Evolutionary conservation across 2,797 vertebrate species (phyloP).

Genomic region (Mionectes olivaceus): DNA sequence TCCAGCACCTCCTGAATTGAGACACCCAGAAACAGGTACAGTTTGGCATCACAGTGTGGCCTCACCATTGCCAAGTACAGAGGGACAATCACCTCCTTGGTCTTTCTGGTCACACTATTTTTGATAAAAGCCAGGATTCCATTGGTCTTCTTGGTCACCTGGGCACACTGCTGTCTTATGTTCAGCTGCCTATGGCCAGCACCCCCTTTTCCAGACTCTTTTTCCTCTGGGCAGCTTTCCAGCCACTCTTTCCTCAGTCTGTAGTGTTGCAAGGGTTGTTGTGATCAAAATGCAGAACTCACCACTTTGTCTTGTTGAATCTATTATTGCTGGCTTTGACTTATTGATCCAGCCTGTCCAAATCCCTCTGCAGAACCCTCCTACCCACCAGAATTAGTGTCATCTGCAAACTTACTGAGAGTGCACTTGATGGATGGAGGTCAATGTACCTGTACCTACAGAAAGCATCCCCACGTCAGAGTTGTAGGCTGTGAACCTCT

Average conservation of each 20-base stretch:
- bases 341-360: too few relatives aligned
- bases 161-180: background rate
- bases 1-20: background rate
- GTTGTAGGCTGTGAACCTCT: background rate
- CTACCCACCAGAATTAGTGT: background rate
- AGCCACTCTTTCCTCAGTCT: background rate
- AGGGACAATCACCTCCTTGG: background rate
- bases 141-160: background rate
- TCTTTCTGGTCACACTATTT: background rate
- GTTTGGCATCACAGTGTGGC: fast-evolving
- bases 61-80: background rate
- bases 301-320: background rate
- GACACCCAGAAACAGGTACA: background rate
- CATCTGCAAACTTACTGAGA: background rate
- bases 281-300: background rate
- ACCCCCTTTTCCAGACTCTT: background rate
- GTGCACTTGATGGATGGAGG: background rate
- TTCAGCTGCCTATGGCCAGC: background rate
- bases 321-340: background rate
- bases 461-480: fast-evolving
- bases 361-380: background rate
- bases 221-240: background rate
- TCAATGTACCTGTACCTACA: background rate
- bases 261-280: background rate
- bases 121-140: background rate